A percentile compares a stretch with the other conserved stretches of the same genome.
Conservation (phyloP, 2,113 vertebrate genomes). For the Prunella himalayana region DNA sequence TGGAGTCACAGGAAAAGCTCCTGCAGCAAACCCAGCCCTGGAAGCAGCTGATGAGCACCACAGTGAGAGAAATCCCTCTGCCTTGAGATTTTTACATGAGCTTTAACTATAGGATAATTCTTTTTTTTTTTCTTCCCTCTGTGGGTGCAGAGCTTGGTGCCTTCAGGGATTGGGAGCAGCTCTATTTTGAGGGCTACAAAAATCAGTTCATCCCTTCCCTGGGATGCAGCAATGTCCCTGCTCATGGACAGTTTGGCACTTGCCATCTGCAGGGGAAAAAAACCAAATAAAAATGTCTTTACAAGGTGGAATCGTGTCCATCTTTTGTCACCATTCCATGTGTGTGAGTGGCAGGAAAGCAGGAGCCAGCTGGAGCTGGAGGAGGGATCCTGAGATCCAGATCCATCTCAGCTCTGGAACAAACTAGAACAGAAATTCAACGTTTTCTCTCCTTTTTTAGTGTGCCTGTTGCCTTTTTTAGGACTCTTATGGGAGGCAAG, state of each 20-base stretch:
- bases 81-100: neutral
- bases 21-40: neutral
- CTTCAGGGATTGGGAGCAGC: neutral
- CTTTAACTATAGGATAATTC: neutral
- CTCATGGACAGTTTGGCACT: neutral
- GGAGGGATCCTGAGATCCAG: neutral
- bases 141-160: neutral
- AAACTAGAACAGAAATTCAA: neutral
- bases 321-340: neutral
- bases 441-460: neutral
- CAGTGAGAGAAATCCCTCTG: neutral
- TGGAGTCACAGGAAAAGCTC: neutral
- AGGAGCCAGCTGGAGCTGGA: neutral
- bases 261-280: neutral
- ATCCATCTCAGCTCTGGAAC: neutral
- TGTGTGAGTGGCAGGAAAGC: neutral
- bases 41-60: neutral
- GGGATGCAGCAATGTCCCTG: too few species aligned
- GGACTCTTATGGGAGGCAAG: neutral
- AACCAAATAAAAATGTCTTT: neutral
- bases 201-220: neutral
- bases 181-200: neutral
- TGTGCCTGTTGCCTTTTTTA: constrained; percentile 24
- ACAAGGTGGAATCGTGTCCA: fast-evolving
- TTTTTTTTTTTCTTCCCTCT: fast-evolving